These are phyloP conservation scores for Chaunax sp. DNA, from an alignment of 2,797 vertebrate species.

Conservation along the genomic window DNA sequence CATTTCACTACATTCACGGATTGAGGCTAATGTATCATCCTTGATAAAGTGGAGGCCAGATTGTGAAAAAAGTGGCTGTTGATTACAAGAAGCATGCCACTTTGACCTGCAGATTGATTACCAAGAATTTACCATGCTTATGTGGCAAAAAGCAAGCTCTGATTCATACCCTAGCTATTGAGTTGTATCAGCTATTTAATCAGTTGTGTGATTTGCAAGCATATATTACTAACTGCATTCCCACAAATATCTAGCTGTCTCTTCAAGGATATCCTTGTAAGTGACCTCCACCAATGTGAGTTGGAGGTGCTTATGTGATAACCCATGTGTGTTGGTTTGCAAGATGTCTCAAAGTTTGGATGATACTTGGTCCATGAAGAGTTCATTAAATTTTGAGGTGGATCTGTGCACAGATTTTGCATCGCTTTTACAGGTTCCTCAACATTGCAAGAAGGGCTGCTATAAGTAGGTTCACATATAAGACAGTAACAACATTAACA, in stretches of 20 bases:
- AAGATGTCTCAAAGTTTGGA: no score
- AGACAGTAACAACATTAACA: no score
- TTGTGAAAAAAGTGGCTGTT: slow-evolving; percentile 21
- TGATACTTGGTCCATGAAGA: no score
- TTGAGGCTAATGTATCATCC: slow-evolving; percentile 37
- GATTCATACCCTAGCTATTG: slow-evolving; percentile 3
- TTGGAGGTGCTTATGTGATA: no score
- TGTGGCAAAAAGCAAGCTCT: not conserved
- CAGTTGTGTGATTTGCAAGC: not conserved
- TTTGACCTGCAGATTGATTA: slow-evolving; percentile 23
- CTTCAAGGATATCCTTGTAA: not conserved
- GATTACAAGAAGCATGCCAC: slow-evolving; percentile 15
- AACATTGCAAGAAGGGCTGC: no score
- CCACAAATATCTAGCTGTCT: not conserved
- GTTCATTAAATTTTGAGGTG: no score
- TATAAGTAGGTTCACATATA: no score
- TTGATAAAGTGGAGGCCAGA: slow-evolving; percentile 22
- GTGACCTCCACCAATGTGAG: no score
- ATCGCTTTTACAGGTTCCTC: no score
- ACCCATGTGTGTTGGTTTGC: no score
- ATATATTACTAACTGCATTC: not conserved
- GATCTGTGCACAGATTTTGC: no score
- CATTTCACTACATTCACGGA: slow-evolving; percentile 25
- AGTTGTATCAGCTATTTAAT: no score
- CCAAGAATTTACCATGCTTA: slow-evolving; percentile 8